Evolutionary conservation across 2,113 vertebrate genomes (phyloP), one percentile per base, ranked within the genome.

Genomic region (Dromaius novaehollandiae): DNA sequence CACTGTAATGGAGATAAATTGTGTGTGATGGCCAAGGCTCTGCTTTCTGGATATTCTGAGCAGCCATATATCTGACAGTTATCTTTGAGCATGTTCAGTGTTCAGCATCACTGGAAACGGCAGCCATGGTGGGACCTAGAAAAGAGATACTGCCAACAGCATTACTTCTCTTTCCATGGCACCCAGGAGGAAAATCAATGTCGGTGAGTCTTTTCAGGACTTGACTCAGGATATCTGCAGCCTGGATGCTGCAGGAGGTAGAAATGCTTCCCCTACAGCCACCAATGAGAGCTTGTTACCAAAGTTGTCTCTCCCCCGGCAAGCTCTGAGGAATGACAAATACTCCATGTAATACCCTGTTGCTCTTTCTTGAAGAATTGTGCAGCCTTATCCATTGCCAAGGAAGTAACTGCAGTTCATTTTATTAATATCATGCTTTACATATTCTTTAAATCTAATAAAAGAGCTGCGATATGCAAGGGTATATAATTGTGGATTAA

Each of bases 1-100:
- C 1, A 0, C 14, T 64, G 26, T 82, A 28, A 19, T 3, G 70
- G 79, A 34, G 3, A 11, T 34, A 13, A 17, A 3, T 42, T 60
- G 32, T 28, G 21, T 56, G 25, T 68, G 68, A 44, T 77, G 51
- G 69, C 34, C 34, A 24, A 53, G 36, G 36, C 19, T 90, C 48
- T 63, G 17, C 66, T 77, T 82, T 70, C 66, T 69, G 44, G 17
- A 16, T 79, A 11, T 66, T 76, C 32, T 58, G 25, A 7, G 19
- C 58, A 15, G 11, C 46, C 68, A 4, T 58, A 17, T 58, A 51
- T 19, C 32, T 38, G 42, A 65, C 28, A 26, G 7, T 38, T 53
- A 24, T 13, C 19, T 69, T 13, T 71, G 34, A 82, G 7, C 11
- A 6, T 1, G 14, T 50, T n/a, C 5, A 0, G 42, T 25, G 4